Conservation (phyloP, 2,888 invertebrate genomes). For the Cantharis flavilabris region DNA sequence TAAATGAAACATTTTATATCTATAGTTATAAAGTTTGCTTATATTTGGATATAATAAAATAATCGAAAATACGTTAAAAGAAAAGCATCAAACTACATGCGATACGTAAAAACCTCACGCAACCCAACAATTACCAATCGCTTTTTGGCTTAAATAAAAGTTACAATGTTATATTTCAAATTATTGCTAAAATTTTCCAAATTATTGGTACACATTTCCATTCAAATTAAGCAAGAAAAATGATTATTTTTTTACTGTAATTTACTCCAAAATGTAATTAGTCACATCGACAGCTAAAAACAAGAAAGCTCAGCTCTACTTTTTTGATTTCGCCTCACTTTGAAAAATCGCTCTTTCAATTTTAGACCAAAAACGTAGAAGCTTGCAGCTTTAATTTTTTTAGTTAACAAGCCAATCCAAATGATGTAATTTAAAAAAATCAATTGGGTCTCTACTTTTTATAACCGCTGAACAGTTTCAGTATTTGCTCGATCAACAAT, state of each 20-base stretch:
- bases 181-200: not conserved
- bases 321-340: not conserved
- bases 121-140: not conserved
- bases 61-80: constrained; percentile 13
- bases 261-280: not conserved
- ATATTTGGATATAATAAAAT: constrained; percentile 1
- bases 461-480: not conserved
- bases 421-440: not conserved
- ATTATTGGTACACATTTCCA: not conserved
- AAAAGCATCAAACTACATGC: not conserved
- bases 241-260: not conserved
- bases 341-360: not conserved
- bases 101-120: constrained; percentile 9
- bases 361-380: not conserved
- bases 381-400: not conserved
- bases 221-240: not conserved
- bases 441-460: not conserved
- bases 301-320: not conserved
- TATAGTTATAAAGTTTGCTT: not conserved
- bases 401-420: not conserved
- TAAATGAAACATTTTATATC: not conserved
- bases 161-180: not conserved
- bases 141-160: not conserved
- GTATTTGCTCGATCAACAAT: not conserved
- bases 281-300: not conserved